Conservation (phyloP, 2,113 vertebrate species). For the Spea multiplicata region DNA sequence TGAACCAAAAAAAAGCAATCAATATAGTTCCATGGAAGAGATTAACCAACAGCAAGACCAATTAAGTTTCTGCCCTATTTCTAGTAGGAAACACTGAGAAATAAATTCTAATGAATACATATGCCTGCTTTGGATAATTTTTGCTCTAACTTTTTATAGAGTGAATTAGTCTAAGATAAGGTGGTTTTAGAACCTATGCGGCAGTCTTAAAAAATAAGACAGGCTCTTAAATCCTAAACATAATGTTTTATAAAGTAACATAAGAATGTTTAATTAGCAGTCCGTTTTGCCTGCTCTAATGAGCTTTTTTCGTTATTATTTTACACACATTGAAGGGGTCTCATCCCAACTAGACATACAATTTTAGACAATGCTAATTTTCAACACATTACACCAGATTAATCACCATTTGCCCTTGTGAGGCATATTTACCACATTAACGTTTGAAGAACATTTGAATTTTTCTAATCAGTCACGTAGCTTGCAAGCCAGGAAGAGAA, state of each 20-base stretch:
- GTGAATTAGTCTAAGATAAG: conserved; percentile 17
- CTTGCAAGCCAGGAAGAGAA: no score
- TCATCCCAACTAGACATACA: no score
- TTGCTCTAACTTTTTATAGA: conserved; percentile 29
- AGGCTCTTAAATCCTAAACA: neutral
- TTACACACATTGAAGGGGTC: no score
- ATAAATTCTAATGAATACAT: conserved; percentile 44
- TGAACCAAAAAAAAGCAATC: conserved; percentile 44
- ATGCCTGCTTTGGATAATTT: conserved; percentile 20
- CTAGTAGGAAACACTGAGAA: conserved; percentile 30
- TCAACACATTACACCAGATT: no score
- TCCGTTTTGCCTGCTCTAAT: no score
- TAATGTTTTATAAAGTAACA: neutral
- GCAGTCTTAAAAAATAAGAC: neutral
- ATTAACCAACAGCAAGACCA: conserved; percentile 48
- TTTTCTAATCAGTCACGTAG: no score
- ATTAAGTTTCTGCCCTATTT: conserved; percentile 49
- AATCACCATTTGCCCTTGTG: no score
- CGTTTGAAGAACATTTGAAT: no score
- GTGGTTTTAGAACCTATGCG: conserved; percentile 8
- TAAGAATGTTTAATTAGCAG: neutral
- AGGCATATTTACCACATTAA: no score
- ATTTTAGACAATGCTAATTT: no score
- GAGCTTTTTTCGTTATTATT: no score
- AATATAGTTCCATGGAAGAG: conserved; percentile 36